Evolutionary conservation across 2,113 vertebrate species (phyloP), one percentile per base, ranked within the genome.

Genomic region (Callipepla squamata): DNA sequence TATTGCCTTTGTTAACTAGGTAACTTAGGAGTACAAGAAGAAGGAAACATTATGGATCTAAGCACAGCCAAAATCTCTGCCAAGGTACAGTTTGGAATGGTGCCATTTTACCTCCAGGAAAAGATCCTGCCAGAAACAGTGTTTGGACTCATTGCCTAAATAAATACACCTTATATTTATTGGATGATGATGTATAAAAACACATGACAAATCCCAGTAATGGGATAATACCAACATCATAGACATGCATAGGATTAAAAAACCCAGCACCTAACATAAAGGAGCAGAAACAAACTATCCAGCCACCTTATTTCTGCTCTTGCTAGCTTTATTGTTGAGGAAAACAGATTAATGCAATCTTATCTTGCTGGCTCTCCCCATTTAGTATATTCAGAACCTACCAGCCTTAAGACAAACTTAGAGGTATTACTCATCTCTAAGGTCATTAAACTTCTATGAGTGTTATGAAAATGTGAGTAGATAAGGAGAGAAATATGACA

Each of bases 91-190:
- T 81, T 88, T 95, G 94, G 94, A 94, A 93, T 81, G 58, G 59
- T 47, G 91, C 87, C 92, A 95, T 92, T 89, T 94, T 72, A 82
- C 86, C 82, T 93, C 75, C 61, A 89, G 74, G 90, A 95, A 94
- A 90, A 80, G 34, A 53, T 73, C 32, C 70, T 95, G 85, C 89
- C 89, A 93, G 81, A 65, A 90, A 17, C 80, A 62, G 26, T 34
- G 28, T 91, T 85, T 83, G 92, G 61, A 87, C 50, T 95, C 55
- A 42, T 45, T 94, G 66, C 74, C 83, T 89, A 84, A 89, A 84
- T 77, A 93, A 95, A 95, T 34, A 76, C 55, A 44, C 58, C 77
- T 82, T 63, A 80, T 36, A 45, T 59, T 63, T 68, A 15, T 28
- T 90, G 73, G 44, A 80, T 91, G 50, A 82, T 65, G 59, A 85